Evolutionary conservation across 2,888 invertebrate genomes (phyloP).

Genomic region (Saturnia pavonia): DNA sequence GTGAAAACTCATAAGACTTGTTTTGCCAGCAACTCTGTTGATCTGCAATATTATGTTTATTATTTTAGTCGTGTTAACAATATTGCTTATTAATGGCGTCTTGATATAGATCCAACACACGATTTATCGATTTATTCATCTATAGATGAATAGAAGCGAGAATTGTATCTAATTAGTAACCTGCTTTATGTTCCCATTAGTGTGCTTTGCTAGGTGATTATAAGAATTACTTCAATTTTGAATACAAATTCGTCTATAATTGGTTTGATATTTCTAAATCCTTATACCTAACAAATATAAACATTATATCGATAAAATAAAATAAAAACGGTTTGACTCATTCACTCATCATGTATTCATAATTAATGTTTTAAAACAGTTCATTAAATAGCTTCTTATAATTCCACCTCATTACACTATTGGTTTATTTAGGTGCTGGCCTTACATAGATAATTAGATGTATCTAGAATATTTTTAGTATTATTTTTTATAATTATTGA

Average conservation of each 20-base stretch:
- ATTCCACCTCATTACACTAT: not conserved
- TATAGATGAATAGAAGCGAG: too few species aligned
- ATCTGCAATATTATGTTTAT: not conserved
- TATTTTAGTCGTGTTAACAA: not conserved
- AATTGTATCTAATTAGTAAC: not conserved
- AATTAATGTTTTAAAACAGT: not conserved
- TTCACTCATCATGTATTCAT: not conserved
- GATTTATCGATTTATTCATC: not conserved
- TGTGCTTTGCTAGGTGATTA: not conserved
- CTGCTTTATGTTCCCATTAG: not conserved
- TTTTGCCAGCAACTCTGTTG: not conserved
- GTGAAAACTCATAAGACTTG: slow-evolving; percentile 3
- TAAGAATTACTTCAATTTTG: not conserved
- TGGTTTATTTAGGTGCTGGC: not conserved
- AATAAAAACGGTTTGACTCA: not conserved
- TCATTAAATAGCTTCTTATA: not conserved
- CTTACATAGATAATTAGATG: not conserved
- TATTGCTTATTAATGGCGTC: not conserved
- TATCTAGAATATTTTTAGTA: not conserved
- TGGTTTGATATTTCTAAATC: not conserved
- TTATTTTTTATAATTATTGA: not conserved
- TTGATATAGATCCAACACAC: not conserved
- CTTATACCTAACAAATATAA: not conserved
- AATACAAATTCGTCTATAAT: not conserved
- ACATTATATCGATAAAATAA: not conserved